Percentiles rank a stretch among this genome's conserved stretches.
Conservation (phyloP, 2,113 vertebrate genomes). For the Hippolais icterina region DNA sequence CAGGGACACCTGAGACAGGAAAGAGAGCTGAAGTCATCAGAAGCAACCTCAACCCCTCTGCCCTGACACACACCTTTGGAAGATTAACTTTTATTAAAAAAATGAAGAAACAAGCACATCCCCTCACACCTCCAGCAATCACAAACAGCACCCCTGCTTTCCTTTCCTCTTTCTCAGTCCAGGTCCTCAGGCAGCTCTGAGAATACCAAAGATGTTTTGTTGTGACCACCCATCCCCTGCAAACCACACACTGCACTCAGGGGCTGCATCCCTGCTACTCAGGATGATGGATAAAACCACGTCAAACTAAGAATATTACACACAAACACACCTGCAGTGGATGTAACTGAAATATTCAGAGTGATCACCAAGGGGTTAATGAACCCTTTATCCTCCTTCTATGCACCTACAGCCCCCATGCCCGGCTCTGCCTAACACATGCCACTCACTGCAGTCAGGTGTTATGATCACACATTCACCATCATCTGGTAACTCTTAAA, state of each 20-base stretch:
- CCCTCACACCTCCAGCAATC: neutral
- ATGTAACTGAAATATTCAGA: neutral
- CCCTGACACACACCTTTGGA: rapidly evolving
- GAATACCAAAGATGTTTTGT: neutral
- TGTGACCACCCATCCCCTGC: neutral
- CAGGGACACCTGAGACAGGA: neutral
- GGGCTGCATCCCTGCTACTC: neutral
- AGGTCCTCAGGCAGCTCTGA: neutral
- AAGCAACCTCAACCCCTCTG: neutral
- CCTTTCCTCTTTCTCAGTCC: neutral
- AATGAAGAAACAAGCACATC: neutral
- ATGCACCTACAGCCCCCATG: neutral
- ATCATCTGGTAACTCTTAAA: neutral
- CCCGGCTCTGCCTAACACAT: neutral
- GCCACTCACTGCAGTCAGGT: neutral
- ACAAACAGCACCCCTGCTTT: neutral
- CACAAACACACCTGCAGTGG: rapidly evolving
- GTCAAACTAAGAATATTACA: rapidly evolving
- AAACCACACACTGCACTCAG: neutral
- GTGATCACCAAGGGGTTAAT: neutral
- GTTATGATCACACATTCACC: neutral
- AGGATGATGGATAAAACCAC: neutral
- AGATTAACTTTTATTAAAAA: neutral
- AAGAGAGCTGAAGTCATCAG: neutral
- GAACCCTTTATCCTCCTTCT: neutral